Evolutionary conservation across 2,888 invertebrate genomes (phyloP).

Genomic region (Rhodophaea formosa): DNA sequence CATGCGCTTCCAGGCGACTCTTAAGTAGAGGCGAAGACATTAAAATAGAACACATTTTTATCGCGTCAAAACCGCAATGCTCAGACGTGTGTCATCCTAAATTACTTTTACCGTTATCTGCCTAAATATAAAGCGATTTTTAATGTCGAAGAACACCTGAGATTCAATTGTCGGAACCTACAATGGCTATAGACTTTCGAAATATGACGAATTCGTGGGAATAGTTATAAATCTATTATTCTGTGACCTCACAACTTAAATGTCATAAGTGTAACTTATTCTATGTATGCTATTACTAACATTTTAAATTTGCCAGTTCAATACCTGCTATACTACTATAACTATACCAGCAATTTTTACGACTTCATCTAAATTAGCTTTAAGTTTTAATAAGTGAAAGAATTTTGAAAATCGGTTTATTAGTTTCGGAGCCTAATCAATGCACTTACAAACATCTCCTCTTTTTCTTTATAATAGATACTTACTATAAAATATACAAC

Average conservation of each 20-base stretch:
- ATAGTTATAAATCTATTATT: neutral
- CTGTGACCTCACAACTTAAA: neutral
- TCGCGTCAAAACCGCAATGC: neutral
- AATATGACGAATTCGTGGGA: conserved; percentile 2
- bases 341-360: too few relatives aligned
- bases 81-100: conserved; percentile 34
- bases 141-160: conserved; percentile 20
- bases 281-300: neutral
- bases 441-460: too few relatives aligned
- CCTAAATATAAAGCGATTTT: conserved; percentile 26
- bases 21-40: too few relatives aligned
- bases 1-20: too few relatives aligned
- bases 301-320: too few relatives aligned
- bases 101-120: conserved; percentile 24
- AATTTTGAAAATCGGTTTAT: too few relatives aligned
- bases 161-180: conserved; percentile 7
- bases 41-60: neutral
- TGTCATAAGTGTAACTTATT: neutral
- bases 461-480: too few relatives aligned
- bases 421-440: too few relatives aligned
- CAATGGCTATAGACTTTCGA: conserved; percentile 5
- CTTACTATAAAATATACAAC: too few relatives aligned
- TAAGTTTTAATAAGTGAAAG: too few relatives aligned
- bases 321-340: too few relatives aligned
- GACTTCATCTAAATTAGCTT: too few relatives aligned